A percentile compares a stretch with the other conserved stretches of the same genome.
Conservation (phyloP, 2,113 vertebrate genomes). For the Anarhynchus alexandrinus region DNA sequence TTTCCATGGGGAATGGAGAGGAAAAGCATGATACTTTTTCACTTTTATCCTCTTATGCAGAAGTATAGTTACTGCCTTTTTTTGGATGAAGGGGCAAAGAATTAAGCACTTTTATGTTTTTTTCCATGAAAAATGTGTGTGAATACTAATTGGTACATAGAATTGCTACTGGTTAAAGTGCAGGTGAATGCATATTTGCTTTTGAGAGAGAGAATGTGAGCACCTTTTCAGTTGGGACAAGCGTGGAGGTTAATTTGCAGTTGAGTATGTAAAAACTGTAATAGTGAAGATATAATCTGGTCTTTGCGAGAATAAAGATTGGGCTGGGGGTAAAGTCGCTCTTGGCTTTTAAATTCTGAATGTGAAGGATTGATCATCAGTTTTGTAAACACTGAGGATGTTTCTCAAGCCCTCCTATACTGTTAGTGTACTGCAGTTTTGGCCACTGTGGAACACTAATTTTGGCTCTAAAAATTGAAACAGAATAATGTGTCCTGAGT, state of each 20-base stretch:
- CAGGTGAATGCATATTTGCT: neutral
- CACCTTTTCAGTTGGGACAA: neutral
- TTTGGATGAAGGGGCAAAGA: neutral
- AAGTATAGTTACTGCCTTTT: neutral
- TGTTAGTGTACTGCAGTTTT: neutral
- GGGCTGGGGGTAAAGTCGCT: neutral
- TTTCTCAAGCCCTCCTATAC: neutral
- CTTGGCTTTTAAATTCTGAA: neutral
- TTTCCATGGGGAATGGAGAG: neutral
- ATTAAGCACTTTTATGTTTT: neutral
- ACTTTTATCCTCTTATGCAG: neutral
- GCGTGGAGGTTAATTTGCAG: neutral
- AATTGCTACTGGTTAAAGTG: neutral
- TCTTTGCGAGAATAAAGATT: neutral
- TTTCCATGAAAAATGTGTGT: neutral
- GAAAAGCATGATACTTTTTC: neutral
- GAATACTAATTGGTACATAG: neutral
- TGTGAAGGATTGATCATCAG: neutral
- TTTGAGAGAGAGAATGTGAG: neutral
- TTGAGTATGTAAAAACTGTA: neutral
- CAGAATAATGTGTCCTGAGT: neutral
- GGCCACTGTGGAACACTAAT: neutral
- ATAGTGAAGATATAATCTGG: neutral
- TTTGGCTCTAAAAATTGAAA: neutral
- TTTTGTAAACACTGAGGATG: neutral